Conservation (phyloP, 1,140 invertebrate species). For the Ips nitidus region DNA sequence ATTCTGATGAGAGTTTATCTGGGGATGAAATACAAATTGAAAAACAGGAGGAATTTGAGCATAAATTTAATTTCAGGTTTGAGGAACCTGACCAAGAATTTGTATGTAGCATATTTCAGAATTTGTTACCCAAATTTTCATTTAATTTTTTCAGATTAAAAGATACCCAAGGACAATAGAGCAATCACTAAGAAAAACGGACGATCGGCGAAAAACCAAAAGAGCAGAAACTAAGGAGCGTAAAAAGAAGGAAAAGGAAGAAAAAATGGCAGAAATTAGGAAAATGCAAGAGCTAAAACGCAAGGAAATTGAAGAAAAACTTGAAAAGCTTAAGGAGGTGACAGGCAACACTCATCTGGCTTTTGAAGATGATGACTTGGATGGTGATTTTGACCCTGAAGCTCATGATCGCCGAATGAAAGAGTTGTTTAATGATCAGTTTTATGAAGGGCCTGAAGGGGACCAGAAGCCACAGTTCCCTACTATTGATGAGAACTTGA, state of each 20-base stretch:
- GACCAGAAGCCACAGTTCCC: slow-evolving; percentile 79
- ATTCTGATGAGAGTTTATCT: slow-evolving; percentile 69
- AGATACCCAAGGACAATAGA: slow-evolving; percentile 87
- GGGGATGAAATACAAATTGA: slow-evolving; percentile 81
- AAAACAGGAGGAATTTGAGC: slow-evolving; percentile 88
- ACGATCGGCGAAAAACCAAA: slow-evolving; percentile 77
- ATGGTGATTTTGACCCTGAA: slow-evolving; percentile 92
- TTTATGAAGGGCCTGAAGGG: slow-evolving; percentile 74
- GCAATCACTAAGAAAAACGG: slow-evolving; percentile 77
- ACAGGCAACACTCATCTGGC: slow-evolving; percentile 58
- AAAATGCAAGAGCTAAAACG: slow-evolving; percentile 83
- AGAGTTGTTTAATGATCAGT: slow-evolving; percentile 83
- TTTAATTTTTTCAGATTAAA: slow-evolving; percentile 66
- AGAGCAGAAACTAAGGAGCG: slow-evolving; percentile 73
- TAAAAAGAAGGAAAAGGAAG: slow-evolving; percentile 80
- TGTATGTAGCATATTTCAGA: slow-evolving; percentile 55
- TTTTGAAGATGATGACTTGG: slow-evolving; percentile 64
- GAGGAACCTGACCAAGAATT: slow-evolving; percentile 96
- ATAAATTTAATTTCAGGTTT: slow-evolving; percentile 95
- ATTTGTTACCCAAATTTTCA: no score
- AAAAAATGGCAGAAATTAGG: slow-evolving; percentile 84
- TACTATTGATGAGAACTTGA: slow-evolving; percentile 75
- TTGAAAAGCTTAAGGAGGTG: slow-evolving; percentile 85
- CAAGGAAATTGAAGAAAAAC: slow-evolving; percentile 89
- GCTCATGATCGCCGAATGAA: slow-evolving; percentile 88